A percentile compares a stretch with the other conserved stretches of the same genome.
Evolutionary conservation across 2,888 invertebrate species (phyloP).

Genomic region (Poecilobothrus nobilitatus): DNA sequence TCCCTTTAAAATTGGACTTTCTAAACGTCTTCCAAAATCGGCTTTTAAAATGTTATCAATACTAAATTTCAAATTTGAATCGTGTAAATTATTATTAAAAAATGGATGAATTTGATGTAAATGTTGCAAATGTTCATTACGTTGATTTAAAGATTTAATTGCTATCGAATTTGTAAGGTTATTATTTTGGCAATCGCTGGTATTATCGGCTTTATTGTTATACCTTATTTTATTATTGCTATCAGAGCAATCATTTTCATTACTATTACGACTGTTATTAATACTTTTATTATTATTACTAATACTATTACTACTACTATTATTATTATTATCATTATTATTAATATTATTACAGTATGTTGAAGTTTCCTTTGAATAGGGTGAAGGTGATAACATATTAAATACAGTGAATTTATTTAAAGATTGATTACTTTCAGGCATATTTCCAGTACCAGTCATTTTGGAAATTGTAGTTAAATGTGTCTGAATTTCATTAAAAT

Average conservation of each 20-base stretch:
- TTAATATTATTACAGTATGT: slow-evolving; percentile 12
- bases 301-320: slow-evolving; percentile 22
- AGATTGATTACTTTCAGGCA: slow-evolving; percentile 26
- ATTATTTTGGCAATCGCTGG: slow-evolving; percentile 23
- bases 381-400: slow-evolving; percentile 26
- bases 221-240: slow-evolving; percentile 25
- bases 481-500: slow-evolving; percentile 52
- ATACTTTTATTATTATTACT: no score
- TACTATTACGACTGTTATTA: not conserved
- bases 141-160: slow-evolving; percentile 31
- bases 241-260: not conserved
- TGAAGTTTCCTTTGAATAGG: no score
- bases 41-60: slow-evolving; percentile 80
- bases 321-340: slow-evolving; percentile 18
- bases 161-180: not conserved
- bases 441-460: slow-evolving; percentile 38
- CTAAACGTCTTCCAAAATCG: slow-evolving; percentile 68
- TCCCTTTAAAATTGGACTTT: slow-evolving; percentile 55
- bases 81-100: slow-evolving; percentile 44
- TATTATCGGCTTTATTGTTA: slow-evolving; percentile 13
- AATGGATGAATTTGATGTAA: slow-evolving; percentile 35
- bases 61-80: slow-evolving; percentile 64
- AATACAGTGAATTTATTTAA: slow-evolving; percentile 38
- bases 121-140: slow-evolving; percentile 34
- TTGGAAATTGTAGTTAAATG: slow-evolving; percentile 61